Percentiles rank a stretch among this genome's conserved stretches.
These are phyloP conservation scores for Coleophora deauratella DNA, from an alignment of 2,888 invertebrate genomes.

Conservation along the genomic window DNA sequence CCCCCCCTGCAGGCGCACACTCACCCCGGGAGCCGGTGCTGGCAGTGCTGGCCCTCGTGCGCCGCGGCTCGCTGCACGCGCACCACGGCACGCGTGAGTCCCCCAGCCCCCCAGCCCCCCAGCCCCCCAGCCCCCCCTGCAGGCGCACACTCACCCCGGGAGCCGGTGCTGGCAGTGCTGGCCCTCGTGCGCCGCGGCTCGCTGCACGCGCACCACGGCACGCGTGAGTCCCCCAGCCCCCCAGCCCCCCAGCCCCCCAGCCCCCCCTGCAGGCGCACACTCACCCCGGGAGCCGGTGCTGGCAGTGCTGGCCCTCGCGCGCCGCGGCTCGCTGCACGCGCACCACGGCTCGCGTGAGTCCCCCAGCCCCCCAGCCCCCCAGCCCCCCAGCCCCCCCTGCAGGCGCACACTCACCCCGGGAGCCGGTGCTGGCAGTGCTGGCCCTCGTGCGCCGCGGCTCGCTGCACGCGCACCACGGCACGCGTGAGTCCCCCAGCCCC, in stretches of 20 bases:
- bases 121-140: constrained; percentile 11
- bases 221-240: no score
- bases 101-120: no score
- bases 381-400: constrained; percentile 15
- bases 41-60: constrained; percentile 64
- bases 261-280: no score
- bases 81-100: constrained; percentile 10
- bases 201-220: not conserved
- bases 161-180: not conserved
- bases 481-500: no score
- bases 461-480: not conserved
- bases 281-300: constrained; percentile 14
- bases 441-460: not conserved
- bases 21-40: constrained; percentile 34
- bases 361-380: no score
- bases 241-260: no score
- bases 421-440: not conserved
- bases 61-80: constrained; percentile 77
- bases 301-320: not conserved
- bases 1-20: constrained; percentile 34
- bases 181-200: not conserved
- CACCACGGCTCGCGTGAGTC: no score
- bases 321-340: not conserved
- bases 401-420: no score
- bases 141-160: no score